phyloP scores from a whole-genome alignment of 2,113 vertebrate genomes.

The Pampusana beccarii region DNA sequence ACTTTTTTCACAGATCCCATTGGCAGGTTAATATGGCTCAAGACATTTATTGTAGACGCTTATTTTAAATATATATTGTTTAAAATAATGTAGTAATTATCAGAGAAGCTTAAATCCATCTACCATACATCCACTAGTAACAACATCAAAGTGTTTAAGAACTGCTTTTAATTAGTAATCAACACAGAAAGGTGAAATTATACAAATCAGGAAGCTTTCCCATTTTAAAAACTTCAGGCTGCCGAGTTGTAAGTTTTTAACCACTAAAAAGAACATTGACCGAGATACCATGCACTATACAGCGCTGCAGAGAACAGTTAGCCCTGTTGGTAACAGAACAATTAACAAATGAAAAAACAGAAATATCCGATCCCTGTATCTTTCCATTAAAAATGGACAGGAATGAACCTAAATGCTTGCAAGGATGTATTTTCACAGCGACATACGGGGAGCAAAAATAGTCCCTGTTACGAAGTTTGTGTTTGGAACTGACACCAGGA shows the following conservation, averaged over 20 bases:
- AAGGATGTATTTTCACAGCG: conserved; percentile 10
- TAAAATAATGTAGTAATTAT: conserved; percentile 77
- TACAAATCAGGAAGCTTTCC: conserved; percentile 65
- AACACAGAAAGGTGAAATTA: conserved; percentile 70
- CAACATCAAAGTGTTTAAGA: conserved; percentile 75
- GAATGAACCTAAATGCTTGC: not conserved
- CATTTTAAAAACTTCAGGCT: conserved; percentile 63
- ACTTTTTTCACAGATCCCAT: conserved; percentile 80
- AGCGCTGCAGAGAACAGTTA: conserved; percentile 54
- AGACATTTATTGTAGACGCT: conserved; percentile 80
- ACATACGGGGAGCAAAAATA: conserved; percentile 3
- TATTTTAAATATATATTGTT: conserved; percentile 79
- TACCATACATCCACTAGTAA: conserved; percentile 78
- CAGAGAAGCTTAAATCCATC: conserved; percentile 77
- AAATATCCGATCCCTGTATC: not conserved
- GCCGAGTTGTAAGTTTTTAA: conserved; percentile 26
- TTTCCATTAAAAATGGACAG: not conserved
- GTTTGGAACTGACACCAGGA: conserved; percentile 40
- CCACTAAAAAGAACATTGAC: conserved; percentile 37
- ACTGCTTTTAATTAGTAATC: conserved; percentile 73
- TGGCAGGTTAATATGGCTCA: conserved; percentile 86
- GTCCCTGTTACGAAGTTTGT: conserved; percentile 26
- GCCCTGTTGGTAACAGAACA: conserved; percentile 54
- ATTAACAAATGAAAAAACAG: not conserved
- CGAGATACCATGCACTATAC: conserved; percentile 69